phyloP scores from a whole-genome alignment of 2,113 vertebrate species.

The Noturus placidus region DNA sequence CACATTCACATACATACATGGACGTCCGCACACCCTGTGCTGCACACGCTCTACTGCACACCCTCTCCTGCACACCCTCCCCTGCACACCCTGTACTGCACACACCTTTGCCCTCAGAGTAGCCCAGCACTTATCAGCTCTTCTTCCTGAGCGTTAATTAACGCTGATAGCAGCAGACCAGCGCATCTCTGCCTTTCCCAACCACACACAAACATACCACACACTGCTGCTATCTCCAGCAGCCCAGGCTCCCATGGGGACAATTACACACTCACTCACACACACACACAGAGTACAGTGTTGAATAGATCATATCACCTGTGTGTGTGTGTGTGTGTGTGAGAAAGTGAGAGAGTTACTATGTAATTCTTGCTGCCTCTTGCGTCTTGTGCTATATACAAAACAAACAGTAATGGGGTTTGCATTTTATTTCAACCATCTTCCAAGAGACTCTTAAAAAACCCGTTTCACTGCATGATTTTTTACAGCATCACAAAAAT shows the following conservation, averaged over 20 bases:
- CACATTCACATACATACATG: background rate
- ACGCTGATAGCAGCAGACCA: constrained; percentile 46
- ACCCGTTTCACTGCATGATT: background rate
- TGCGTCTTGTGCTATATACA: constrained; percentile 20
- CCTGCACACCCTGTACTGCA: background rate
- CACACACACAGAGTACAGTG: constrained; percentile 22
- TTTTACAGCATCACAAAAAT: background rate
- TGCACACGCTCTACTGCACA: constrained; percentile 3
- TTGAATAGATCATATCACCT: constrained; percentile 39
- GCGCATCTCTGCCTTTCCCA: constrained; percentile 37
- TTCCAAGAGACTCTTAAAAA: background rate
- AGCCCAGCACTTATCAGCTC: constrained; percentile 46
- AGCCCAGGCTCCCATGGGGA: constrained; percentile 24
- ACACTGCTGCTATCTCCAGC: constrained; percentile 32
- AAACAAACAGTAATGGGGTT: constrained; percentile 32
- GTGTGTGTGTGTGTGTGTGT: background rate
- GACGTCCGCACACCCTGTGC: background rate
- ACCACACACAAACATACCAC: constrained; percentile 41
- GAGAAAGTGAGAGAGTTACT: background rate
- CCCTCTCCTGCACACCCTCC: constrained; percentile 3
- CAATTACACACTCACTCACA: constrained; percentile 21
- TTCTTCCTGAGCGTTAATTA: constrained; percentile 50
- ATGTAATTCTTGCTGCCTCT: constrained; percentile 36
- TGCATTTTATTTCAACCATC: background rate
- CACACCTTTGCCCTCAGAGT: constrained; percentile 24